These are phyloP conservation scores for Asbolus verrucosus DNA, from an alignment of 1,140 invertebrate genomes.

Conservation along the genomic window DNA sequence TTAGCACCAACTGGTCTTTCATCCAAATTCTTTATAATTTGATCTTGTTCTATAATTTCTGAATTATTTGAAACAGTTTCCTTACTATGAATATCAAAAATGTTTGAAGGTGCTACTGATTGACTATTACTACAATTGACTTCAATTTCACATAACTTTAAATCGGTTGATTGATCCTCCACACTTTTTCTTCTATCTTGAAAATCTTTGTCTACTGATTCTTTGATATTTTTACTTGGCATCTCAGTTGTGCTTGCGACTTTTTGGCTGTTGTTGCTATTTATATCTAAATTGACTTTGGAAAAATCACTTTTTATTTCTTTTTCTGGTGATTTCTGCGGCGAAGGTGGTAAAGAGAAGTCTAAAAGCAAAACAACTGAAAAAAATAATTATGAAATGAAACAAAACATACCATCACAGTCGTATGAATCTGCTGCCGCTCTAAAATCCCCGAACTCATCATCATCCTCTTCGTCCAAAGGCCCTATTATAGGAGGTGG, in stretches of 20 bases:
- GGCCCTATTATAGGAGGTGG: slow-evolving; percentile 73
- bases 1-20: slow-evolving; percentile 6
- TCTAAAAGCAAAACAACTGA: slow-evolving; percentile 59
- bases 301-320: slow-evolving; percentile 23
- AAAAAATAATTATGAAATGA: slow-evolving; percentile 42
- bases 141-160: slow-evolving; percentile 19
- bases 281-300: slow-evolving; percentile 49
- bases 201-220: slow-evolving; percentile 54
- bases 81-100: slow-evolving; percentile 48
- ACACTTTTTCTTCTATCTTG: slow-evolving; percentile 56
- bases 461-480: slow-evolving; percentile 73
- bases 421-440: slow-evolving; percentile 65
- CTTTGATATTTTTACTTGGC: slow-evolving; percentile 36
- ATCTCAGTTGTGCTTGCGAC: slow-evolving; percentile 19
- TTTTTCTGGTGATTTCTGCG: slow-evolving; percentile 62
- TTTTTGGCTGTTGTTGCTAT: slow-evolving; percentile 53
- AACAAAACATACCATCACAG: slow-evolving; percentile 59
- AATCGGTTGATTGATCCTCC: slow-evolving; percentile 2
- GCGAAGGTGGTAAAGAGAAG: slow-evolving; percentile 67
- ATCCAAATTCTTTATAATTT: slow-evolving; percentile 27
- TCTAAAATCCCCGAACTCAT: slow-evolving; percentile 73
- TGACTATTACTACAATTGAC: slow-evolving; percentile 37
- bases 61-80: not conserved
- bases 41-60: slow-evolving; percentile 11
- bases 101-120: slow-evolving; percentile 9